Percentiles rank a stretch among this genome's conserved stretches.
These are phyloP conservation scores for Porites divaricata DNA, from an alignment of 92 coral and sea anemone genomes.

Conservation along the genomic window DNA sequence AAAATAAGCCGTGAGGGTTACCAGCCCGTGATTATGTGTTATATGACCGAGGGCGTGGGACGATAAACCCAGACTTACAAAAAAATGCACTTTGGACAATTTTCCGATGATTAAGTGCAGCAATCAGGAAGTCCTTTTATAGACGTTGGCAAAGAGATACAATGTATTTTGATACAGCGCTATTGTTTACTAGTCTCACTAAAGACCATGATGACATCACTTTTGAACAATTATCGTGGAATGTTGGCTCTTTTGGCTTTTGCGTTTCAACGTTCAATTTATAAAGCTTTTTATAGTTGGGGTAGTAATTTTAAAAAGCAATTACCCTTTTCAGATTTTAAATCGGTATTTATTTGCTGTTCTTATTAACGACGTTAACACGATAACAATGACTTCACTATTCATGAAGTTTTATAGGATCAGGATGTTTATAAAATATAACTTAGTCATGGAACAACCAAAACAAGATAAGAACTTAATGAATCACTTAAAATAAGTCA, in stretches of 20 bases:
- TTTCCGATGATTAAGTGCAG: background rate
- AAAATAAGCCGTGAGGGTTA: no score
- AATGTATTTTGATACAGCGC: background rate
- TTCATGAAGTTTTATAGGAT: background rate
- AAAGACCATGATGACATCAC: conserved; percentile 28
- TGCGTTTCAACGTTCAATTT: background rate
- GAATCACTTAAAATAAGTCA: background rate
- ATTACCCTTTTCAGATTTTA: background rate
- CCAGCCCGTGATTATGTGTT: no score
- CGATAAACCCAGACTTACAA: no score
- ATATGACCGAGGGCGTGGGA: no score
- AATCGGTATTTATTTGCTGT: background rate
- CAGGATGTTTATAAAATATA: conserved; percentile 5
- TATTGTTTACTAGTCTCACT: background rate
- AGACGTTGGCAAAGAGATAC: background rate
- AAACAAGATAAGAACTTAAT: conserved; percentile 2
- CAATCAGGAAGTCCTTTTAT: background rate
- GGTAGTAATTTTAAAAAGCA: background rate
- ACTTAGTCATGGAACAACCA: background rate
- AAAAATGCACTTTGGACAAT: no score
- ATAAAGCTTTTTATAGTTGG: background rate
- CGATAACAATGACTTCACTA: conserved; percentile 6
- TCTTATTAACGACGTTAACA: background rate
- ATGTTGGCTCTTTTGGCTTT: background rate
- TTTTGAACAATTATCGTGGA: conserved; percentile 10